Percentiles rank a stretch among this genome's conserved stretches.
These are phyloP conservation scores for Radopholus similis DNA, from an alignment of 1,140 invertebrate genomes.

Conservation along the genomic window DNA sequence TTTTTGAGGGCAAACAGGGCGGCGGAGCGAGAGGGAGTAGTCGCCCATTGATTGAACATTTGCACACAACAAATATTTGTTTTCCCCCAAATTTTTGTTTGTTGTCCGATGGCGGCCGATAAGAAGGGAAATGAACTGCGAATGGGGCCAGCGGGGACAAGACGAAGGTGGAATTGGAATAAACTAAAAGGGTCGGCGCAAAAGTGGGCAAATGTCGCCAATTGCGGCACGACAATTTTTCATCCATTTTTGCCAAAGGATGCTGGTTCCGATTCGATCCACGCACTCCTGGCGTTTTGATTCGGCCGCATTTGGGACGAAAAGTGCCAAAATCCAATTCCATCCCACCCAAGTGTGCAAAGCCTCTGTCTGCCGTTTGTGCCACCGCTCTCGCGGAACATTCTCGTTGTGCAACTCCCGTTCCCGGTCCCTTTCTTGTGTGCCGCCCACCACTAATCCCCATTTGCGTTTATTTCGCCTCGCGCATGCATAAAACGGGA, in stretches of 20 bases:
- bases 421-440: not conserved
- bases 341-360: not conserved
- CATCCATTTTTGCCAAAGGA: not conserved
- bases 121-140: not conserved
- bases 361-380: not conserved
- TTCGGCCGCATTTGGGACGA: no score
- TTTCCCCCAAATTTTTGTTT: constrained; percentile 1
- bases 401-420: not conserved
- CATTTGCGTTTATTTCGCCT: not conserved
- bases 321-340: not conserved
- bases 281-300: no score
- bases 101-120: not conserved
- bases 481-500: not conserved
- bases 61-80: constrained; percentile 5
- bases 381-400: no score
- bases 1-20: not conserved
- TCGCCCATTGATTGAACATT: not conserved
- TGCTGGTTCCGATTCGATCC: no score
- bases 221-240: not conserved
- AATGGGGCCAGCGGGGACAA: not conserved
- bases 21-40: not conserved
- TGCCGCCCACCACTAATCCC: not conserved
- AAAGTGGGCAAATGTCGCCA: not conserved
- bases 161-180: not conserved
- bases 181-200: not conserved